Evolutionary conservation across 1,140 invertebrate genomes (phyloP).

Genomic region (Zelostemma sp.): DNA sequence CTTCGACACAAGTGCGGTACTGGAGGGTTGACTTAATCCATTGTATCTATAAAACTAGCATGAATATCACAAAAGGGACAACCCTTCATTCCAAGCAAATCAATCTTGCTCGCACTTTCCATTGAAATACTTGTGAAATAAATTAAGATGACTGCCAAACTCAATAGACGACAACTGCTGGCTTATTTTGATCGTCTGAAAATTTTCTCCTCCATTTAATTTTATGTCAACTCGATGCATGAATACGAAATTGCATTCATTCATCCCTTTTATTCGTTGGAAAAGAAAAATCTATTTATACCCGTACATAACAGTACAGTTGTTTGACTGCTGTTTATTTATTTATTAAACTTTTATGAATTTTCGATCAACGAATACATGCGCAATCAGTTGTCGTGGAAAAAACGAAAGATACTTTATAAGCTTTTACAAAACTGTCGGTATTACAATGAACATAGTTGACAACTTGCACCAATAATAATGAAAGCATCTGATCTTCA

Average conservation of each 20-base stretch:
- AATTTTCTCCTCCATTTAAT: not conserved
- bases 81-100: conserved; percentile 1
- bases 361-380: not conserved
- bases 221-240: too few relatives aligned
- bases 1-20: not conserved
- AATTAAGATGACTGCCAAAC: not conserved
- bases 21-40: conserved; percentile 2
- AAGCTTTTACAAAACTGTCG: not conserved
- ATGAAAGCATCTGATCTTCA: conserved; percentile 52
- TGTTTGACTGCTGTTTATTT: too few relatives aligned
- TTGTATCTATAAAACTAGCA: conserved; percentile 1
- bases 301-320: too few relatives aligned
- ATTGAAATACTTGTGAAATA: not conserved
- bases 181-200: not conserved
- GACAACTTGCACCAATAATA: conserved; percentile 44
- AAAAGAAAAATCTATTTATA: too few relatives aligned
- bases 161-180: not conserved
- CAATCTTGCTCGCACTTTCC: not conserved
- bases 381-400: not conserved
- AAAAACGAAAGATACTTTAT: not conserved
- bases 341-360: not conserved
- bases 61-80: not conserved
- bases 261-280: too few relatives aligned
- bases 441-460: conserved; percentile 16
- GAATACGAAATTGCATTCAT: too few relatives aligned